A percentile compares a stretch with the other conserved stretches of the same genome.
phyloP scores from a whole-genome alignment of 1,140 invertebrate genomes.

The Atopsyche davidsoni region DNA sequence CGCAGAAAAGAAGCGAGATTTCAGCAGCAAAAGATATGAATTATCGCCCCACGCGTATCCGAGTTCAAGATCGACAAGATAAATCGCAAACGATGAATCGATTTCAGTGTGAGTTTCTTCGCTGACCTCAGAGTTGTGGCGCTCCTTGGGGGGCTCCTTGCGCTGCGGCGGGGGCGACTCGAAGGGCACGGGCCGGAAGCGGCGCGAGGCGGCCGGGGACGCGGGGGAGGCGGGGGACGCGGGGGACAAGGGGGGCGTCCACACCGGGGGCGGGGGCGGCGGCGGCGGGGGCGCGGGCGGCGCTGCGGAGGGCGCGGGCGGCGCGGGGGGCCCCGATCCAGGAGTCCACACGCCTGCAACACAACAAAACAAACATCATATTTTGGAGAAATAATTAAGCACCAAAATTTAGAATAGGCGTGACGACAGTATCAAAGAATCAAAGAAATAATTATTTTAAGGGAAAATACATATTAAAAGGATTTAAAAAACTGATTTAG shows the following conservation, averaged over 20 bases:
- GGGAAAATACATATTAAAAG: too few relatives aligned
- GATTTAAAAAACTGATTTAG: too few relatives aligned
- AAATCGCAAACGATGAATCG: too few relatives aligned
- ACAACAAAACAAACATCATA: constrained; percentile 11
- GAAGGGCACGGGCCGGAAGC: constrained; percentile 54
- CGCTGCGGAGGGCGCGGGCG: constrained; percentile 64
- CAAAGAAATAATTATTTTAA: too few relatives aligned
- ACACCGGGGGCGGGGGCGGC: constrained; percentile 22
- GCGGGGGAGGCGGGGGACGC: constrained; percentile 36
- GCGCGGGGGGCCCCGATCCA: constrained; percentile 45
- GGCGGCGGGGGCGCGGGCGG: constrained; percentile 49
- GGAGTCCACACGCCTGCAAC: constrained; percentile 48
- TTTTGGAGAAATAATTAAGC: too few relatives aligned
- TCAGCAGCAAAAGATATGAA: too few relatives aligned
- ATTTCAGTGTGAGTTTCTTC: too few relatives aligned
- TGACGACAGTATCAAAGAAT: too few relatives aligned
- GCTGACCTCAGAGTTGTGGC: constrained; percentile 14
- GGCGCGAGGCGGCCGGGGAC: constrained; percentile 42
- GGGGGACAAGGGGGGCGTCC: background rate
- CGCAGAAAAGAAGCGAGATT: too few relatives aligned
- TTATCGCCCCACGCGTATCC: too few relatives aligned
- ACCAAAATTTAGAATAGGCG: too few relatives aligned
- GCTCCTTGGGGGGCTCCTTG: constrained; percentile 15
- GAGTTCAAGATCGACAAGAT: too few relatives aligned
- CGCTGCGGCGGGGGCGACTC: constrained; percentile 49